Conservation (phyloP, 2,797 vertebrate species). For the Mionectes olivaceus region DNA sequence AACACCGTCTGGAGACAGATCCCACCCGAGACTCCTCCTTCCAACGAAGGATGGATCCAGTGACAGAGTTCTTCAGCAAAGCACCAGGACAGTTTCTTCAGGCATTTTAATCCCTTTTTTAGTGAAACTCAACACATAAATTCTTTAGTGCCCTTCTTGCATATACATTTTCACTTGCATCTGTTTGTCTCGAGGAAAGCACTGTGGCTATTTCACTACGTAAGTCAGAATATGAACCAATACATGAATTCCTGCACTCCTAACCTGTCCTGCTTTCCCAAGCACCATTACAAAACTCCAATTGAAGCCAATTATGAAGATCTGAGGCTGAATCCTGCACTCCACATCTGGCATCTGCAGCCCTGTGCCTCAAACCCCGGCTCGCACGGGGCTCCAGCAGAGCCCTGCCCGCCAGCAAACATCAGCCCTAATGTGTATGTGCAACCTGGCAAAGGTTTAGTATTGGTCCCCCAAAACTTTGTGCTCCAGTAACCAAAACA, state of each 20-base stretch:
- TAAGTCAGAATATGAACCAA: not conserved
- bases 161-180: not conserved
- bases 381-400: not conserved
- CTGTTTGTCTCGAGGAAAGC: not conserved
- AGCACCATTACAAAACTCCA: not conserved
- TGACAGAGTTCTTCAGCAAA: rapidly evolving
- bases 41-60: not conserved
- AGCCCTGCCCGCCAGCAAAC: conserved; percentile 11
- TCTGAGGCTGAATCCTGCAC: not conserved
- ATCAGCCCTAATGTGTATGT: not conserved
- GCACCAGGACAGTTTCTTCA: not conserved
- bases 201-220: not conserved
- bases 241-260: not conserved
- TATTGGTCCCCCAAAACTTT: not conserved
- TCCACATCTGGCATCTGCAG: not conserved
- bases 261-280: not conserved
- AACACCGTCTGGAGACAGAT: rapidly evolving
- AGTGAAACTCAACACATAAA: not conserved
- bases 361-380: not conserved
- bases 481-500: not conserved
- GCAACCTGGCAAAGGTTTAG: not conserved
- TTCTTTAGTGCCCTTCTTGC: not conserved
- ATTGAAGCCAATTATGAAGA: not conserved
- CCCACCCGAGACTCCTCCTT: not conserved
- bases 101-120: not conserved